A percentile compares a stretch with the other conserved stretches of the same genome.
These are phyloP conservation scores for Uromys caudimaculatus DNA, from an alignment of 2,797 vertebrate species.

Conservation along the genomic window DNA sequence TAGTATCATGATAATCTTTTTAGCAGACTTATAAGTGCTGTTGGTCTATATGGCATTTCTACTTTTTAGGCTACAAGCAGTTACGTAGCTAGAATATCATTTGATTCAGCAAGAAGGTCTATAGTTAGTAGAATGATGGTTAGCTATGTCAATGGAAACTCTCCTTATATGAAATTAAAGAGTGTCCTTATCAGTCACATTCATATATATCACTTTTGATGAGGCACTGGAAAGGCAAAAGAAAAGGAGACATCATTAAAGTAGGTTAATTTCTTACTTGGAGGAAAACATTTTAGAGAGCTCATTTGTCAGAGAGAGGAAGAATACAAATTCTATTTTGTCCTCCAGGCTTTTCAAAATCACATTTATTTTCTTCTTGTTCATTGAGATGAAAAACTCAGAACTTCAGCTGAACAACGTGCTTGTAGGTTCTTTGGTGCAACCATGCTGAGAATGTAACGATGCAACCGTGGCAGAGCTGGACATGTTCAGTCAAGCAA, in stretches of 20 bases:
- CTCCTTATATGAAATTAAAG: neutral
- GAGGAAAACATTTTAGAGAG: slow-evolving; percentile 1
- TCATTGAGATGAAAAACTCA: neutral
- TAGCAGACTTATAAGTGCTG: neutral
- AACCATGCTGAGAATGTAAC: neutral
- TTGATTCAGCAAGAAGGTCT: neutral
- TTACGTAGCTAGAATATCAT: neutral
- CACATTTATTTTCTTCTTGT: slow-evolving; percentile 40
- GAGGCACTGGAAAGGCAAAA: slow-evolving; percentile 37
- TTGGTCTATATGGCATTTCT: neutral
- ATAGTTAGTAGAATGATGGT: neutral
- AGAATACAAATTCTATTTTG: neutral
- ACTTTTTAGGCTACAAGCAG: neutral
- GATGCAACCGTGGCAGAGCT: neutral
- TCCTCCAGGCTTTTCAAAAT: neutral
- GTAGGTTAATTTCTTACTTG: neutral
- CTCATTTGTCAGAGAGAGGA: neutral
- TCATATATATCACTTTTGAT: slow-evolving; percentile 57
- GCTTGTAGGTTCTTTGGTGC: neutral
- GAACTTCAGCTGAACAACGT: neutral
- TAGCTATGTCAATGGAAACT: slow-evolving; percentile 7
- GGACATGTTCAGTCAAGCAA: neutral
- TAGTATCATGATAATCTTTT: neutral
- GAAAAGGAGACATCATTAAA: slow-evolving; percentile 44
- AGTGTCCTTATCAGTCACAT: neutral